Percentiles rank a stretch among this genome's conserved stretches.
Evolutionary conservation across 92 coral and sea anemone species (phyloP).

Genomic region (Parazoanthus atlanticus): DNA sequence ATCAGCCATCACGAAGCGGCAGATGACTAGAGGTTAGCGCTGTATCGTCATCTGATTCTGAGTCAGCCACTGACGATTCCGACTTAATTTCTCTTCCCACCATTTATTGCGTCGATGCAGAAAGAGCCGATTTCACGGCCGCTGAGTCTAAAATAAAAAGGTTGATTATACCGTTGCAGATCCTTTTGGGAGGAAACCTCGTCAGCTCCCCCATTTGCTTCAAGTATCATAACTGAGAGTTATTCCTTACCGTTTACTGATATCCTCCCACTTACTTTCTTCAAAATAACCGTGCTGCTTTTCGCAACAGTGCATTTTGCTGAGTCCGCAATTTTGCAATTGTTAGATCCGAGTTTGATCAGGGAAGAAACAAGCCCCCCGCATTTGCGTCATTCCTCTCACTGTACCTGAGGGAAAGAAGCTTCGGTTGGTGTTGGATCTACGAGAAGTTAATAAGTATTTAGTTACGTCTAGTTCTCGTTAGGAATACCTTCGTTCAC

Average conservation of each 20-base stretch:
- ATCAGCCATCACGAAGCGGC: neutral
- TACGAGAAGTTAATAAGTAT: conserved; percentile 25
- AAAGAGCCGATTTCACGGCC: neutral
- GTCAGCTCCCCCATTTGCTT: neutral
- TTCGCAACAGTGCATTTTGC: too few species aligned
- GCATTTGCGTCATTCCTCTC: conserved; percentile 28
- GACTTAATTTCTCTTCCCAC: neutral
- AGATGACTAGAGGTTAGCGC: neutral
- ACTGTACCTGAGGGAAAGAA: conserved; percentile 31
- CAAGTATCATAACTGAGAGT: neutral
- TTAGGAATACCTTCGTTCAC: conserved; percentile 27
- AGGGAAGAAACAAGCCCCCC: conserved; percentile 13
- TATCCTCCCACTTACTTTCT: neutral
- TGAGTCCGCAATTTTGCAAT: neutral
- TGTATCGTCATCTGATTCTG: neutral
- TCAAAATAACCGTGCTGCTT: too few species aligned
- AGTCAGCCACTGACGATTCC: neutral
- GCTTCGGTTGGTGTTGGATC: conserved; percentile 32
- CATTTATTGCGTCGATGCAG: neutral
- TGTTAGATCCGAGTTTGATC: neutral
- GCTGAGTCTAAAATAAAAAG: neutral
- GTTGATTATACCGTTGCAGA: neutral
- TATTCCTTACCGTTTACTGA: neutral
- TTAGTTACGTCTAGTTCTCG: neutral
- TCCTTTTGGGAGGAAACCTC: conserved; percentile 1